Base-by-base conservation (phyloP, 1,140 invertebrate genomes). In the Microplitis demolitor region DNA sequence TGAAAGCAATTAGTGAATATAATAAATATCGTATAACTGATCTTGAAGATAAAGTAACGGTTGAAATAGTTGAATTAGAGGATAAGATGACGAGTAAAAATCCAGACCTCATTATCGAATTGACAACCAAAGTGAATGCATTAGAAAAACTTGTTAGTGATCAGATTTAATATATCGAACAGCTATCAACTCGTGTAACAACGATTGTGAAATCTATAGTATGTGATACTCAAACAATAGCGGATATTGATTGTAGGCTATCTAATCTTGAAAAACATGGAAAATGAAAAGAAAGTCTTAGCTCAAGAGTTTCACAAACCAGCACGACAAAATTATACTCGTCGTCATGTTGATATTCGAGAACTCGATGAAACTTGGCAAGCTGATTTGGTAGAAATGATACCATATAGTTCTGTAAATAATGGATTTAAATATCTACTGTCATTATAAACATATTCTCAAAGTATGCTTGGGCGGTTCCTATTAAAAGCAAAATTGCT, bases 401-500 rank as follows among this genome's bases (percentile, higher is more conserved):
- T 31, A 66, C 45, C 69, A 34, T 71, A 71, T 39, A n/a, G 14
- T 24, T 0, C n/a, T 13, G 2, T 54, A 5, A 64, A 73, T 35
- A 50, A 45, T 4, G 13, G 51, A 9, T 69, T 64, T 31, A 63
- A 69, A 66, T 73, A 69, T 37, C 24, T 73, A 5, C 9, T 68
- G 2, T 64, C 51, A 16, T 73, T n/a, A 73, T 73, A 8, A 35
- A 73, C n/a, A 66, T 64, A n/a, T 73, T 73, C 50, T 69, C 72
- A 9, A 63, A 73, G 54, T 73, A 34, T 66, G 72, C 50, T 35
- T 69, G 60, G 58, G 60, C 51, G 45, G 53, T 83, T 14, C 77
- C 81, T 8, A 58, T 84, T 16, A 80, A 78, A 75, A 77, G 3
- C 4, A 58, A 58, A 24, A 58, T 6, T 31, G 56, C 4, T 4